Evolutionary conservation across 2,888 invertebrate species (phyloP), one percentile per base, ranked within the genome.

Genomic region (Idaea straminata): DNA sequence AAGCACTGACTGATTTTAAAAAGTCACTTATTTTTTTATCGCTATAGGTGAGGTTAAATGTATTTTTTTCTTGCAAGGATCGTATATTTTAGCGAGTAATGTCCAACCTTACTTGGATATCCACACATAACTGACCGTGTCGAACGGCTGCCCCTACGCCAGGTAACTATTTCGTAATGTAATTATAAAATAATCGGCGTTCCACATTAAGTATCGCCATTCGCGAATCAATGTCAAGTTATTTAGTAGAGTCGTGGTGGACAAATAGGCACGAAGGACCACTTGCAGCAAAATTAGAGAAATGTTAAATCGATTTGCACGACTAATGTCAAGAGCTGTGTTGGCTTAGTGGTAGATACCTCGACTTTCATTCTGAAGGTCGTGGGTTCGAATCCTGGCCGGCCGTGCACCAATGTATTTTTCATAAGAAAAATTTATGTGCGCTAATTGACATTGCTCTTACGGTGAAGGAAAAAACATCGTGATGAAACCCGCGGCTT

Each of bases 111-210:
- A 81, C 73, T 73, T 81, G 81, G 79, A 77, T 83, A 82, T 80
- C 80, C 76, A 78, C 81, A 82, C 83, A 83, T 78, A 79, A 91
- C 91, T 91, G 87, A 82, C 85, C 85, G 79, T 83, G 78, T 78
- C 77, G 71, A 83, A 81, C 79, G 71, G 65, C 62, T 62, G 64
- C 74, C 70, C 66, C 61, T 72, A 72, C 77, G 67, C 68, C 72
- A 76, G 77, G 78, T 81, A 75, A 77, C 68, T 74, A 76, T 77
- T 79, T 81, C 82, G 82, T 88, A 88, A 89, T 84, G 80, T 82
- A 87, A 86, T 85, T 72, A 73, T 69, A 73, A 75, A 75, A 78
- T 77, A 77, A 83, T 82, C 78, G 79, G 59, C 80, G 72, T 77
- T 75, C 68, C 69, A 67, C 63, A 64, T 67, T 66, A 66, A 64